Conservation (phyloP, 2,113 vertebrate genomes). For the Aspidoscelis tigris region DNA sequence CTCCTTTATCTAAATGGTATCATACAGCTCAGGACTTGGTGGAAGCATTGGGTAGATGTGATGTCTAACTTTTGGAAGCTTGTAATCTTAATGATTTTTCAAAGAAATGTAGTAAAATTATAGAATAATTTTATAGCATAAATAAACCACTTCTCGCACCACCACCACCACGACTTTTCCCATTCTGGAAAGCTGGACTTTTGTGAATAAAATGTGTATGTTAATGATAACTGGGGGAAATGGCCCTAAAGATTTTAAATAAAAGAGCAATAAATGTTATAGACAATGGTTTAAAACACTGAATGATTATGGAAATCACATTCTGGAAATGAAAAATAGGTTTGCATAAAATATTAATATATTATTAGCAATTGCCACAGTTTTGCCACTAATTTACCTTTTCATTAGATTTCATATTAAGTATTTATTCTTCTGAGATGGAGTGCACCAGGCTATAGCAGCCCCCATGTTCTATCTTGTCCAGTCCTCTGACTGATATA, state of each 20-base stretch:
- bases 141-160: too few relatives aligned
- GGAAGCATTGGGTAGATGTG: not conserved
- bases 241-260: not conserved
- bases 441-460: not conserved
- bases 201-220: not conserved
- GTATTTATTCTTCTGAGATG: not conserved
- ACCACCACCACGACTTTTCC: too few relatives aligned
- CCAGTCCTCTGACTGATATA: too few relatives aligned
- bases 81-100: not conserved
- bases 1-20: not conserved
- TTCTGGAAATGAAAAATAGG: not conserved
- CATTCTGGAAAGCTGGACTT: not conserved
- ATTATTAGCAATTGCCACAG: too few relatives aligned
- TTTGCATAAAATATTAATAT: not conserved
- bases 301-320: not conserved
- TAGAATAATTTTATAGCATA: too few relatives aligned
- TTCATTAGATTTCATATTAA: not conserved
- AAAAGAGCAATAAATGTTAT: not conserved
- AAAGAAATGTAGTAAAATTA: too few relatives aligned
- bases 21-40: not conserved
- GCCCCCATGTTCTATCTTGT: too few relatives aligned
- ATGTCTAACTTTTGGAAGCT: not conserved
- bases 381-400: not conserved
- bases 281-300: not conserved
- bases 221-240: not conserved